phyloP scores from a whole-genome alignment of 2,113 vertebrate species.

The Bagarius yarrelli region DNA sequence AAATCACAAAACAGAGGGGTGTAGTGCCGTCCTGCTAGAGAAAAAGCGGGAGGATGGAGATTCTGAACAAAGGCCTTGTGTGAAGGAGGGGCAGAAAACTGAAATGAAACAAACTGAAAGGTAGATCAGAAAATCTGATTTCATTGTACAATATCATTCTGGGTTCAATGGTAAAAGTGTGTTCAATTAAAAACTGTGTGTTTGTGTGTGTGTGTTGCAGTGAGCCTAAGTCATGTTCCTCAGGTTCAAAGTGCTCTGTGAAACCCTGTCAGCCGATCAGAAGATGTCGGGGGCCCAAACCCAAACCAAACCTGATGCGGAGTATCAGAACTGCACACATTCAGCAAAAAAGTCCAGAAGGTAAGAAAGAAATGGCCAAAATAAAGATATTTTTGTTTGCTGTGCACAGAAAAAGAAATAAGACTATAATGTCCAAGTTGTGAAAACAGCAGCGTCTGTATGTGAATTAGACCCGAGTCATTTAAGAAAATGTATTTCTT shows the following conservation, averaged over 20 bases:
- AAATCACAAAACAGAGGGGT: background rate
- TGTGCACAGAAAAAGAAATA: no score
- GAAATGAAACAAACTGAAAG: background rate
- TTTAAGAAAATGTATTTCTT: background rate
- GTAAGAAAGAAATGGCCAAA: conserved; percentile 4
- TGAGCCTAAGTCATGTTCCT: background rate
- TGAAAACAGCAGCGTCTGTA: background rate
- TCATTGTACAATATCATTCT: background rate
- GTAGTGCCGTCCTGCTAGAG: background rate
- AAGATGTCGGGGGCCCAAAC: conserved; percentile 53
- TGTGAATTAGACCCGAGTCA: background rate
- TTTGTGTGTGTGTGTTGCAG: conserved; percentile 41
- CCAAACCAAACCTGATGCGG: conserved; percentile 60
- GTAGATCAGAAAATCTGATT: background rate
- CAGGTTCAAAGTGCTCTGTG: background rate
- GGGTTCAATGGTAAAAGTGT: background rate
- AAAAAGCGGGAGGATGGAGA: background rate
- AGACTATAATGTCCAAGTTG: background rate
- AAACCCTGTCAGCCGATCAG: conserved; percentile 37
- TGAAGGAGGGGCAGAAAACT: background rate
- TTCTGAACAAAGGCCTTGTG: no score
- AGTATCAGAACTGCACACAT: conserved; percentile 7
- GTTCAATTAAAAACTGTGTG: background rate
- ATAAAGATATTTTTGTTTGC: no score
- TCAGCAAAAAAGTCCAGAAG: background rate